Percentiles rank a stretch among this genome's conserved stretches.
Conservation (phyloP, 2,113 vertebrate species). For the Numenius arquata region DNA sequence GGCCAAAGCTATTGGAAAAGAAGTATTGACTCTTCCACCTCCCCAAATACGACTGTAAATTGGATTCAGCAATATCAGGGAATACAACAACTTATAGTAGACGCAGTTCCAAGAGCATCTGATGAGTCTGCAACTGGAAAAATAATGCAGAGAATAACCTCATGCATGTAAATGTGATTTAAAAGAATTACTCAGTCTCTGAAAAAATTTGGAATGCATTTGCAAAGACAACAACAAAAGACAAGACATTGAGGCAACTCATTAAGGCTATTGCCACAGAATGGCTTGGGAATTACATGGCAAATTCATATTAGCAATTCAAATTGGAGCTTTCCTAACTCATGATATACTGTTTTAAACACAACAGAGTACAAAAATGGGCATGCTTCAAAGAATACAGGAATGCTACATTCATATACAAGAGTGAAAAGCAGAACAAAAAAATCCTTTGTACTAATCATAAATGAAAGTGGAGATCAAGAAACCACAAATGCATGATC, state of each 20-base stretch:
- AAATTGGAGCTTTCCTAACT: constrained; percentile 4
- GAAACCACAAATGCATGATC: background rate
- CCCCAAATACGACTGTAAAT: background rate
- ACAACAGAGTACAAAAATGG: background rate
- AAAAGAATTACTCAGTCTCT: background rate
- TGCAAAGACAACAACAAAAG: background rate
- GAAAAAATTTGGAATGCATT: background rate
- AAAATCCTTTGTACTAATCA: background rate
- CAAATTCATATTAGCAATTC: constrained; percentile 24
- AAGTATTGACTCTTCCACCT: background rate
- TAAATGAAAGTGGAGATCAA: background rate
- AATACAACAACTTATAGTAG: background rate
- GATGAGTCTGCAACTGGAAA: background rate
- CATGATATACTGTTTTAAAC: background rate
- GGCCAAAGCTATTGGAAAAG: background rate
- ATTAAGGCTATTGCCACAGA: background rate
- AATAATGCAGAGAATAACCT: background rate
- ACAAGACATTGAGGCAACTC: background rate
- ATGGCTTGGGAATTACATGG: background rate
- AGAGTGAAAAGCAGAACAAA: background rate
- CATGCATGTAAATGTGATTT: background rate
- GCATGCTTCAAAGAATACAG: background rate
- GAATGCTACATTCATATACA: background rate
- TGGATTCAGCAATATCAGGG: background rate
- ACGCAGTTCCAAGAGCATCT: background rate